Evolutionary conservation across 2,888 invertebrate genomes (phyloP), one percentile per base, ranked within the genome.

Genomic region (Galeruca laticollis): DNA sequence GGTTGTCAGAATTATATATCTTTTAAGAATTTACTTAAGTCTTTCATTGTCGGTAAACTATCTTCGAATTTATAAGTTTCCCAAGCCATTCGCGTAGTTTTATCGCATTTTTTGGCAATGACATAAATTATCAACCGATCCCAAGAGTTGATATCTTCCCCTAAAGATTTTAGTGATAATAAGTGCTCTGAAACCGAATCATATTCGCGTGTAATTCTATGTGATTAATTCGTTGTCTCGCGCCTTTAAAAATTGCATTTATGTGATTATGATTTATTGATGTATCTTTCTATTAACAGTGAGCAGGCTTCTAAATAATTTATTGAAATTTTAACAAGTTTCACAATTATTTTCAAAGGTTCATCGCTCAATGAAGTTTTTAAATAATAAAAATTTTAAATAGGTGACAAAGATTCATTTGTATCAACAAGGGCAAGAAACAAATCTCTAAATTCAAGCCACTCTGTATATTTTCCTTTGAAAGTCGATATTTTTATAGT

Each of bases 341-440:
- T 37, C 6, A 10, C 37, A 37, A 37, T 37, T 37, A 37, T 60
- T 60, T n/a, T n/a, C n/a, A n/a, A n/a, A n/a, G n/a, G n/a, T n/a
- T n/a, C n/a, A n/a, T n/a, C n/a, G n/a, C n/a, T 40, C n/a, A 69
- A 47, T 37, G 64, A 71, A 9, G 60, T 18, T 21, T 59, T 63
- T 18, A 70, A 60, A 37, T 69, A 72, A 40, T 72, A 65, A 33
- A 66, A 72, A 54, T 70, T 71, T 54, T 71, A 63, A 49, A 71
- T 62, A 15, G 18, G 20, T 9, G 60, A n/a, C 13, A 71, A 37
- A 18, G 20, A 43, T 15, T 43, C 35, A 57, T 74, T 69, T 21
- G 56, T 63, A 37, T 74, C 66, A 18, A 74, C 64, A 9, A 69
- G 5, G 9, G 68, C 52, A 6, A 43, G 10, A 21, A 69, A 71